A percentile compares a stretch with the other conserved stretches of the same genome.
Evolutionary conservation across 2,888 invertebrate genomes (phyloP).

Genomic region (Cabera pusaria): DNA sequence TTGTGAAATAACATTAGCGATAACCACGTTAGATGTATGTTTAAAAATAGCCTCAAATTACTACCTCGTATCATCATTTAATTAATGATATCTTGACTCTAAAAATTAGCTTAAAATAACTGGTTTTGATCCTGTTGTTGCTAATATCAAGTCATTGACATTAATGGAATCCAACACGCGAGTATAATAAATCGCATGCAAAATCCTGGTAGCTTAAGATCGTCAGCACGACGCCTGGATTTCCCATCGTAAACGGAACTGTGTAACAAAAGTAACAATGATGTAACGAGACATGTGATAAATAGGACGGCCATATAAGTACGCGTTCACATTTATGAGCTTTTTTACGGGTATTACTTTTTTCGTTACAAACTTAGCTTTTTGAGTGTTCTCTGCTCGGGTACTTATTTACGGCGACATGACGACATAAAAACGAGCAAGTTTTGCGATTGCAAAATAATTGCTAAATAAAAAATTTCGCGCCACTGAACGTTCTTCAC

Average conservation of each 20-base stretch:
- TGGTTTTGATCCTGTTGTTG: conserved; percentile 18
- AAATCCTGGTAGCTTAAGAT: conserved; percentile 38
- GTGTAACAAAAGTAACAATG: conserved; percentile 44
- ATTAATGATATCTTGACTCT: conserved; percentile 8
- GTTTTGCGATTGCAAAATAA: conserved; percentile 60
- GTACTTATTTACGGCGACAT: conserved; percentile 31
- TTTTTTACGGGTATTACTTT: conserved; percentile 11
- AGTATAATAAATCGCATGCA: conserved; percentile 31
- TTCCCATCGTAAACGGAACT: conserved; percentile 61
- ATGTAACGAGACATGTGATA: conserved; percentile 40
- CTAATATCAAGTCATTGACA: conserved; percentile 38
- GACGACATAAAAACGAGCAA: conserved; percentile 49
- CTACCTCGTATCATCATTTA: conserved; percentile 1
- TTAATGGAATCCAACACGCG: conserved; percentile 28
- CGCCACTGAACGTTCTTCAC: conserved; percentile 50
- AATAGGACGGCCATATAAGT: conserved; percentile 23
- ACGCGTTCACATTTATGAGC: conserved; percentile 10
- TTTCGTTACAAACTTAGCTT: conserved; percentile 21
- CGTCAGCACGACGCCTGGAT: conserved; percentile 44
- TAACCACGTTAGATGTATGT: conserved; percentile 1
- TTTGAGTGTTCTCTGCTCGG: conserved; percentile 4
- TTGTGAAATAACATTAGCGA: conserved; percentile 11
- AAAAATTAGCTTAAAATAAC: conserved; percentile 15
- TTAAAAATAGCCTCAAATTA: neutral
- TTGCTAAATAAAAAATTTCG: conserved; percentile 59